Percentiles rank a stretch among this genome's conserved stretches.
phyloP scores from a whole-genome alignment of 2,797 vertebrate species.

The Alexandromys oeconomus region DNA sequence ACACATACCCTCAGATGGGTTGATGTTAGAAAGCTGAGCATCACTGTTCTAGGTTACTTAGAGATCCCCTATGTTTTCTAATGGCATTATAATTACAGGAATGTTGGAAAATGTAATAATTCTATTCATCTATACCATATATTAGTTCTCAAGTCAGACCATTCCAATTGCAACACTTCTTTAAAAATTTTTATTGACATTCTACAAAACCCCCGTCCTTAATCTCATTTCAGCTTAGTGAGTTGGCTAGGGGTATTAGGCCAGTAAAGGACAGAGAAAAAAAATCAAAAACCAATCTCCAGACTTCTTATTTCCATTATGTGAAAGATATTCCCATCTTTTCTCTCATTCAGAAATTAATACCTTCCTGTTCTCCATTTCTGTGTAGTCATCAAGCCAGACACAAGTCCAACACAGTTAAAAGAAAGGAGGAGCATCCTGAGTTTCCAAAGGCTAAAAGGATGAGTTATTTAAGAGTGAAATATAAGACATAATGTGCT shows the following conservation, averaged over 20 bases:
- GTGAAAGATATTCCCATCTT: neutral
- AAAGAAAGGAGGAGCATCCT: neutral
- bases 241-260: neutral
- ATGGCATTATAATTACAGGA: neutral
- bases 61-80: neutral
- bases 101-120: neutral
- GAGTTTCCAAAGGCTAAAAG: neutral
- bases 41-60: neutral
- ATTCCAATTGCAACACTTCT: neutral
- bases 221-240: neutral
- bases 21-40: neutral
- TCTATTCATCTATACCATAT: neutral
- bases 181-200: neutral
- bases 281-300: conserved; percentile 21
- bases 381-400: neutral
- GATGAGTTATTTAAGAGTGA: neutral
- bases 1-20: neutral
- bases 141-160: conserved; percentile 14
- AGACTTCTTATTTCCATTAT: neutral
- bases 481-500: neutral
- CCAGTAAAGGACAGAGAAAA: neutral
- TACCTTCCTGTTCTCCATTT: neutral
- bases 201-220: neutral
- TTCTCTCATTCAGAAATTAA: neutral
- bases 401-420: neutral